Evolutionary conservation across 2,113 vertebrate genomes (phyloP).

Genomic region (Pycnonotus jocosus): DNA sequence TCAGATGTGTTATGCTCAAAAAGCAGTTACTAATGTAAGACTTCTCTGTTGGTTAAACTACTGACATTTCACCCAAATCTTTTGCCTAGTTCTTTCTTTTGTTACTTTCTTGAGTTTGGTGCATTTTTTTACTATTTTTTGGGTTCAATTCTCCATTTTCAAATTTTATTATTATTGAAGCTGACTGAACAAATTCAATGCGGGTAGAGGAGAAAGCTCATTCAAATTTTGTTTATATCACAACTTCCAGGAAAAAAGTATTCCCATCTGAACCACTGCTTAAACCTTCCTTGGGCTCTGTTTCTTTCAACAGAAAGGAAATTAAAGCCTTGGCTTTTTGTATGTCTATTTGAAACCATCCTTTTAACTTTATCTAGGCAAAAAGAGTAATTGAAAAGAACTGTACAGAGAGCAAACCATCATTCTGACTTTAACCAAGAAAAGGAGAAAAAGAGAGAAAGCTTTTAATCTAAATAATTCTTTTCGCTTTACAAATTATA

Average conservation of each 20-base stretch:
- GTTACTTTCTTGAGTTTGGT: not conserved
- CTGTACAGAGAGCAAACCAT: not conserved
- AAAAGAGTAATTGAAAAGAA: not conserved
- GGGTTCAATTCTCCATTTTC: not conserved
- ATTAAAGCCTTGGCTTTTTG: not conserved
- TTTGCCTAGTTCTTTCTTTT: not conserved
- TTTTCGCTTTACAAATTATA: not conserved
- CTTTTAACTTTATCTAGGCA: conserved; percentile 8
- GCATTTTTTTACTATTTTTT: not conserved
- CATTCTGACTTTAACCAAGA: not conserved
- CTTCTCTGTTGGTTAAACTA: not conserved
- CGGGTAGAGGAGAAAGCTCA: not conserved
- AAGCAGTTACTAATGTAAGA: not conserved
- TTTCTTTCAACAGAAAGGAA: not conserved
- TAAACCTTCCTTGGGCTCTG: not conserved
- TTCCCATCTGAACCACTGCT: not conserved
- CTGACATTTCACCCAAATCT: not conserved
- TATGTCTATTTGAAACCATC: not conserved
- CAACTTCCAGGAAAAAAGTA: not conserved
- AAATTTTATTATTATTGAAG: not conserved
- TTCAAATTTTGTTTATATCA: not conserved
- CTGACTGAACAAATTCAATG: not conserved
- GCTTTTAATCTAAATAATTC: not conserved
- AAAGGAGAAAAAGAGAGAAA: not conserved
- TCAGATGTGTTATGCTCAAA: not conserved